Percentiles rank a stretch among this genome's conserved stretches.
Conservation (phyloP, 2,113 vertebrate genomes). For the Tachysurus vachellii region DNA sequence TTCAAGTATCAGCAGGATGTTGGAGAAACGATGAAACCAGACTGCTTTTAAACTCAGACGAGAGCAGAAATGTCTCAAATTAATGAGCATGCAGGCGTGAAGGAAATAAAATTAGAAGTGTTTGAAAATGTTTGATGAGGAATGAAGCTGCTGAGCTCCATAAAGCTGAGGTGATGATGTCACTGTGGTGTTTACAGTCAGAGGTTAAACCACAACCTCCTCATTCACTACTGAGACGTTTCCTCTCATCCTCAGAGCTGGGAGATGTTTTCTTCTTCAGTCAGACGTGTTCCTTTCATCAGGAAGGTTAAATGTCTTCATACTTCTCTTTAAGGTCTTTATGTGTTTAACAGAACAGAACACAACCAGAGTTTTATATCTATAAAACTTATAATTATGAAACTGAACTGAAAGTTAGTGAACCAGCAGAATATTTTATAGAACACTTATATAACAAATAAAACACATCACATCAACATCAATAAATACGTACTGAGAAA, state of each 20-base stretch:
- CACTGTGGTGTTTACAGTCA: background rate
- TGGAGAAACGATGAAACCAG: slow-evolving; percentile 11
- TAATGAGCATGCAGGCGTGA: slow-evolving; percentile 26
- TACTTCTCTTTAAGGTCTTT: background rate
- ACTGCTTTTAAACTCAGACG: slow-evolving; percentile 36
- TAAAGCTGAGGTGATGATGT: background rate
- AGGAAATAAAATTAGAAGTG: slow-evolving; percentile 17
- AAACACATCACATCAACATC: too few relatives aligned
- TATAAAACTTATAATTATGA: too few relatives aligned
- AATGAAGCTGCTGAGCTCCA: background rate
- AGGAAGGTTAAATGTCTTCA: background rate
- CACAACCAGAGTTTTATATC: background rate
- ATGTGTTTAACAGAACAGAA: background rate
- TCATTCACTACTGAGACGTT: background rate
- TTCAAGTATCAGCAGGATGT: slow-evolving; percentile 24
- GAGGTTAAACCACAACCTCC: background rate
- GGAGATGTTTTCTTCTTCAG: background rate
- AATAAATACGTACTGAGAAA: too few relatives aligned
- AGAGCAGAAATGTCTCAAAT: slow-evolving; percentile 22
- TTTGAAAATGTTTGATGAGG: slow-evolving; percentile 5
- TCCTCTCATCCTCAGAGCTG: background rate
- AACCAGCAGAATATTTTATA: too few relatives aligned
- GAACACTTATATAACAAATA: too few relatives aligned
- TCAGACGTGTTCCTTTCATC: background rate
- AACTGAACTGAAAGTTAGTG: too few relatives aligned